These are phyloP conservation scores for Dicranocentrus wangi DNA, from an alignment of 2,888 invertebrate genomes.

Conservation along the genomic window DNA sequence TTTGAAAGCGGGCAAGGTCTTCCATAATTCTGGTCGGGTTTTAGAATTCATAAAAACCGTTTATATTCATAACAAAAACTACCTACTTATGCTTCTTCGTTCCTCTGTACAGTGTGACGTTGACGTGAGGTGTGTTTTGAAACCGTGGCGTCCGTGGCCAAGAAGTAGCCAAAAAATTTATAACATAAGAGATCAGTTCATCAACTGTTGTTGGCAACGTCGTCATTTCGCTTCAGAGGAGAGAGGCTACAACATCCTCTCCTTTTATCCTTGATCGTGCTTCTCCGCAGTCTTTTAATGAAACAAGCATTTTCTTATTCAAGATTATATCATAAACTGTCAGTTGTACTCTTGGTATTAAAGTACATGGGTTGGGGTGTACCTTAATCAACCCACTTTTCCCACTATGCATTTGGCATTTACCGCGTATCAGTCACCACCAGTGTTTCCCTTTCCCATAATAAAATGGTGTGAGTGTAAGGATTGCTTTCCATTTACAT, in stretches of 20 bases:
- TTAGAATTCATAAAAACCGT: constrained; percentile 16
- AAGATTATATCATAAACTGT: too few relatives aligned
- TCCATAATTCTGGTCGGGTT: constrained; percentile 23
- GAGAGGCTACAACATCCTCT: too few relatives aligned
- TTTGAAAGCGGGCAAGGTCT: constrained; percentile 57
- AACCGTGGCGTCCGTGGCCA: constrained; percentile 25
- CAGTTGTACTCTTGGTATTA: too few relatives aligned
- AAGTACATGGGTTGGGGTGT: too few relatives aligned
- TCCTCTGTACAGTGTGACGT: background rate
- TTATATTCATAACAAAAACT: background rate
- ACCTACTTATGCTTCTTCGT: background rate
- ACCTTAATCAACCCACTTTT: too few relatives aligned
- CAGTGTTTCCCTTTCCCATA: too few relatives aligned
- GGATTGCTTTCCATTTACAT: constrained; percentile 7
- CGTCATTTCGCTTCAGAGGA: constrained; percentile 14
- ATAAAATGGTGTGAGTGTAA: too few relatives aligned
- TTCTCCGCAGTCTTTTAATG: background rate
- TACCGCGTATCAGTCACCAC: too few relatives aligned
- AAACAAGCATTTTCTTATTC: too few relatives aligned
- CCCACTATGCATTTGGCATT: too few relatives aligned
- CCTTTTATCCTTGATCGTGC: constrained; percentile 14
- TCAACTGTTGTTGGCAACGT: constrained; percentile 34
- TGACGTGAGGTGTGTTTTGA: constrained; percentile 26
- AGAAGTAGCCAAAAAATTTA: constrained; percentile 42
- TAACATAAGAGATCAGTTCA: constrained; percentile 37